Percentiles rank a stretch among this genome's conserved stretches.
Conservation (phyloP, 2,888 invertebrate species). For the Lepidocyrtoides sp. region DNA sequence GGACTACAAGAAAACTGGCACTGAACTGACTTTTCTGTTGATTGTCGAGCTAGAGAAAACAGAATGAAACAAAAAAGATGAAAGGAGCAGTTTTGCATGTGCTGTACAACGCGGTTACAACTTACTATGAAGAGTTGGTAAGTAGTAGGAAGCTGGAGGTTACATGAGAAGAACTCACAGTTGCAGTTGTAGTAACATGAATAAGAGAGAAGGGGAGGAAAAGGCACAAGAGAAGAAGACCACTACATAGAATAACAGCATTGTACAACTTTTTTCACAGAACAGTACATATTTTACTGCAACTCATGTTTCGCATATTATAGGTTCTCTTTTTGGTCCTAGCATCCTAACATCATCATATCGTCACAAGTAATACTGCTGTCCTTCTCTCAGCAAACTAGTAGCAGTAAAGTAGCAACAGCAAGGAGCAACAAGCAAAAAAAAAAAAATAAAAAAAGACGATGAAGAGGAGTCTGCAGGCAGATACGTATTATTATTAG, state of each 20-base stretch:
- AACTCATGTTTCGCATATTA: slow-evolving; percentile 31
- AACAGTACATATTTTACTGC: slow-evolving; percentile 44
- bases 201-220: slow-evolving; percentile 4
- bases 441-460: slow-evolving; percentile 6
- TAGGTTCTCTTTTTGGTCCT: background rate
- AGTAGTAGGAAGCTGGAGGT: slow-evolving; percentile 49
- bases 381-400: slow-evolving; percentile 22
- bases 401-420: slow-evolving; percentile 30
- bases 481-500: slow-evolving; percentile 5
- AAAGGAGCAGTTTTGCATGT: slow-evolving; percentile 80
- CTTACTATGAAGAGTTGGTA: background rate
- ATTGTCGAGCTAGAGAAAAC: slow-evolving; percentile 76
- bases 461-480: slow-evolving; percentile 2
- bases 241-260: slow-evolving; percentile 29
- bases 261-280: slow-evolving; percentile 44
- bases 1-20: slow-evolving; percentile 74
- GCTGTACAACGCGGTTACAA: slow-evolving; percentile 22
- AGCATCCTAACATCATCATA: slow-evolving; percentile 28
- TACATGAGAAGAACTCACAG: slow-evolving; percentile 40
- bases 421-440: slow-evolving; percentile 55
- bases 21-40: slow-evolving; percentile 78
- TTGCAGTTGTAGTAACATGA: slow-evolving; percentile 3
- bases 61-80: slow-evolving; percentile 79
- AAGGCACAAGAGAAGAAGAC: slow-evolving; percentile 14
- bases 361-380: background rate